These are phyloP conservation scores for Eriocheir sinensis DNA, from an alignment of 1,140 invertebrate genomes.

Conservation along the genomic window DNA sequence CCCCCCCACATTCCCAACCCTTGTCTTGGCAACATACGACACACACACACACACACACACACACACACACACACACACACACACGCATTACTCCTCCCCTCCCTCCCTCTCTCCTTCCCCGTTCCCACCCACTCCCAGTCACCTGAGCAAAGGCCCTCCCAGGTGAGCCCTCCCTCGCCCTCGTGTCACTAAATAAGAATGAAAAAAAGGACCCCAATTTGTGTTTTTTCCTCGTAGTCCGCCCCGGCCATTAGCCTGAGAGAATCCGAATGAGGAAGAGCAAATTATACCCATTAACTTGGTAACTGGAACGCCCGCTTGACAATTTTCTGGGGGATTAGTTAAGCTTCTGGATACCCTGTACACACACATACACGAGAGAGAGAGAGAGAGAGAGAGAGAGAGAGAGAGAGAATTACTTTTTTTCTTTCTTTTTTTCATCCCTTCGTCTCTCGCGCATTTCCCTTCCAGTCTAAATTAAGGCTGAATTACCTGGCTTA, in stretches of 20 bases:
- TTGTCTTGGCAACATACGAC: too few relatives aligned
- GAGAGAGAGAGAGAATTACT: too few relatives aligned
- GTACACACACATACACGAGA: background rate
- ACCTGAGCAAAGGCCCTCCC: background rate
- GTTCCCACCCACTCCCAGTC: background rate
- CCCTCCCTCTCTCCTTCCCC: conserved; percentile 21
- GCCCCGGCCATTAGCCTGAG: conserved; percentile 52
- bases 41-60: conserved; percentile 12
- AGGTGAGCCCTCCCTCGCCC: background rate
- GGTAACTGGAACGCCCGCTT: conserved; percentile 26
- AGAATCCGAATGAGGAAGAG: conserved; percentile 44
- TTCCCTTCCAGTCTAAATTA: conserved; percentile 35
- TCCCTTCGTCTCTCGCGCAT: background rate
- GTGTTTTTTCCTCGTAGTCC: background rate
- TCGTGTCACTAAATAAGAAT: background rate
- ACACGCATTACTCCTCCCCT: background rate
- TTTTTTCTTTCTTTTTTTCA: too few relatives aligned
- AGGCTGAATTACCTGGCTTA: conserved; percentile 40
- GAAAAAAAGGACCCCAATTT: background rate
- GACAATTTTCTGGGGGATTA: conserved; percentile 61
- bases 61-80: conserved; percentile 3
- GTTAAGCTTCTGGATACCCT: conserved; percentile 44
- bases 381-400: too few relatives aligned
- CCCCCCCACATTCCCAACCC: too few relatives aligned
- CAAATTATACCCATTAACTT: conserved; percentile 49